Evolutionary conservation across 2,888 invertebrate species (phyloP), one percentile per base, ranked within the genome.

Genomic region (Volucella inanis): DNA sequence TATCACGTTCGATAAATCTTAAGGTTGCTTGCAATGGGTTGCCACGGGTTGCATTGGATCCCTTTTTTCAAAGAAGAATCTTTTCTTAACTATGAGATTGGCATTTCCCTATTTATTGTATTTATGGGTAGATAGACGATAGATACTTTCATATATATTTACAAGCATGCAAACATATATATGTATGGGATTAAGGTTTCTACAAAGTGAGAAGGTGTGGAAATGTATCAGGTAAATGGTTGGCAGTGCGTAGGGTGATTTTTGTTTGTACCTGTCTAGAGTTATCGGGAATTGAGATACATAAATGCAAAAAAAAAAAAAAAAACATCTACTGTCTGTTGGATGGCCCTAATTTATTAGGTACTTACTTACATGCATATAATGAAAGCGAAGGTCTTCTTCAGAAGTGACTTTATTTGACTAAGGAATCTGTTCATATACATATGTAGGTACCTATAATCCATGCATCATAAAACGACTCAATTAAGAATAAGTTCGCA

Each of bases 1-100:
- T 75, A 50, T 75, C 57, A 57, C 41, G 41, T 75, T 75, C 57
- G 67, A 75, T 75, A 75, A 75, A 75, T 75, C 65, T 31, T 67
- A 59, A 75, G 65, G 43, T 67, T 75, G 41, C 64, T 64, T 55
- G 64, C 55, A 14, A 64, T 74, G 64, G 50, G 65, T 57, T 65
- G 49, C 6, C 31, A 31, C 6, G 31, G 31, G 31, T 31, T 55
- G 55, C 39, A 47, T 47, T 62, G 57, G 75, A 57, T 75, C 41
- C 49, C 75, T 75, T 43, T 67, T 41, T 31, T 31, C 6, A 31
- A 31, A 31, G 6, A 41, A 67, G 57, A 67, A 45, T 57, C 75
- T 50, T 65, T 55, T 57, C 45, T 72, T 38, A 54, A 38, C 72
- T 62, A 47, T 62, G 38, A 22, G 10, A 39, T 31, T 31, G 31